Evolutionary conservation across 2,797 vertebrate genomes (phyloP), one percentile per base, ranked within the genome.

Genomic region (Coracias cyanogaster): DNA sequence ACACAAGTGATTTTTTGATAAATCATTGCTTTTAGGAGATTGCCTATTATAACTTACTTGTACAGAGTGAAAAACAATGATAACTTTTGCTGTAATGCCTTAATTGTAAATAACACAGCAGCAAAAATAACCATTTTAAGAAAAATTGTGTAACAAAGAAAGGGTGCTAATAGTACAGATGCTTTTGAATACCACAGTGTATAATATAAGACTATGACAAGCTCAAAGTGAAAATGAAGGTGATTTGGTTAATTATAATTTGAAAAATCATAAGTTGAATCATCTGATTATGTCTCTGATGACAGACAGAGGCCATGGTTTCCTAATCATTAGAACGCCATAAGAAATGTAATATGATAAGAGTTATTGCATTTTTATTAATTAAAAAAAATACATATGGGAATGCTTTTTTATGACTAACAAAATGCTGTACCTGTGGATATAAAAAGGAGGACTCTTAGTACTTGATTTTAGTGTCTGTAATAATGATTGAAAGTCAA

Each of bases 21-120:
- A 81, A 49, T 49, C 31, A 61, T 16, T 54, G 14, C n/a, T 52
- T 84, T 89, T 70, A 57, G 31, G 57, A 80, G 18, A 43, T 12
- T 48, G 1, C 2, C 2, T 81, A 3, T 61, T 71, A 74, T 45
- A 79, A 60, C 19, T 76, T 7, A 1, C 2, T 46, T 4, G 0
- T 46, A 37, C 12, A 46, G 14, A 33, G 12, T 39, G 5, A 65
- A 26, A 4, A 28, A 16, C 4, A 80, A 4, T 31, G 12, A 28
- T 35, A 15, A 49, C 9, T 41, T 49, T 60, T 70, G 26, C 28
- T 51, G 11, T 45, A 37, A 25, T 69, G 13, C 3, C 15, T 70
- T 46, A 54, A 17, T 20, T 31, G 17, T 43, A 49, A 83, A 83
- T 6, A 69, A 46, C 9, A 16, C 12, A 41, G 28, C 46, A 17